Evolutionary conservation across 2,888 invertebrate species (phyloP).

Genomic region (Drosophila monieri): DNA sequence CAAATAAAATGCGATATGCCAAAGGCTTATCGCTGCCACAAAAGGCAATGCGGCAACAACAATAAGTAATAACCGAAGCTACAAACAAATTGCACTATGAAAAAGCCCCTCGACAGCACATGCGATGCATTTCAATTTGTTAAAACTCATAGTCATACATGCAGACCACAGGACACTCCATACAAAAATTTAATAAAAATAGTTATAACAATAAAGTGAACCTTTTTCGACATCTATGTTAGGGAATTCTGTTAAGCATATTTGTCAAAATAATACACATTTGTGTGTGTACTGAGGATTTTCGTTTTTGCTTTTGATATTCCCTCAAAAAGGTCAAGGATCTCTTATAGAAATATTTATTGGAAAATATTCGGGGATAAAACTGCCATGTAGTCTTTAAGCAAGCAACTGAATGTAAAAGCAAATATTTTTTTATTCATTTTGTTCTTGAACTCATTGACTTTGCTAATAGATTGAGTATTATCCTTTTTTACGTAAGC

Average conservation of each 20-base stretch:
- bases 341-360: slow-evolving; percentile 8
- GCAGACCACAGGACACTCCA: slow-evolving; percentile 19
- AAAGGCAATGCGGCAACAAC: slow-evolving; percentile 51
- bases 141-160: slow-evolving; percentile 34
- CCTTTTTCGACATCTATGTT: slow-evolving; percentile 21
- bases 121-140: slow-evolving; percentile 74
- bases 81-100: slow-evolving; percentile 29
- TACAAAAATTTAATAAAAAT: slow-evolving; percentile 35
- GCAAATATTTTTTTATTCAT: not conserved
- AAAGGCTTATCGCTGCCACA: slow-evolving; percentile 73
- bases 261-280: slow-evolving; percentile 30
- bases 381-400: slow-evolving; percentile 20
- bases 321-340: not conserved
- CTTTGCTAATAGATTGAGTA: too few relatives aligned
- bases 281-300: slow-evolving; percentile 10
- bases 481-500: too few relatives aligned
- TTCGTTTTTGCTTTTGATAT: not conserved
- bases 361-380: slow-evolving; percentile 1
- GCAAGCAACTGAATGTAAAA: not conserved
- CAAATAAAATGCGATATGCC: slow-evolving; percentile 68
- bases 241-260: slow-evolving; percentile 24
- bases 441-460: too few relatives aligned
- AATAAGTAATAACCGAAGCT: slow-evolving; percentile 45
- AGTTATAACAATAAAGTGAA: slow-evolving; percentile 1
- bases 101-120: slow-evolving; percentile 37